Evolutionary conservation across 2,888 invertebrate genomes (phyloP), one percentile per base, ranked within the genome.

Genomic region (Callinectes sapidus): DNA sequence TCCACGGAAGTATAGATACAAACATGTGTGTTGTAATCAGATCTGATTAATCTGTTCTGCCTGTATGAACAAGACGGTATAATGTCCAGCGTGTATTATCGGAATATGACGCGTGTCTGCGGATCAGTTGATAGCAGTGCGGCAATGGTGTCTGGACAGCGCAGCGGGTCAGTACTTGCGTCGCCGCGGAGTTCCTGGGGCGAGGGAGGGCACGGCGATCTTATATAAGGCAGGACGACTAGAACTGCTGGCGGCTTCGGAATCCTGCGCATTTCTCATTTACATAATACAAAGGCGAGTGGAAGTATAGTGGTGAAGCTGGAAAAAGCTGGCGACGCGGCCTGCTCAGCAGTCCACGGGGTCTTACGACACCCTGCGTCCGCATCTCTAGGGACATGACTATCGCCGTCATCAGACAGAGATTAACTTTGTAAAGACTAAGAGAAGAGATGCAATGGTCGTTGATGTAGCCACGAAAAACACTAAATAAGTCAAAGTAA

Each of bases 191-290:
- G 35, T 14, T 35, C 81, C 35, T 32, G 16, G 13, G 81, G 81
- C 81, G 35, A 35, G 81, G 81, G 81, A 35, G 81, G 81, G 35
- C 81, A 81, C 81, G 35, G 71, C 71, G 28, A 28, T 23, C 71
- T 81, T 81, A 81, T 18, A 32, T 81, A 81, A 81, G 81, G 81
- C 71, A 28, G 10, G 71, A 28, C 28, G 71, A 71, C 71, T 71
- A 10, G 14, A 35, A 35, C 81, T 81, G 81, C 81, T 81, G 14
- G 32, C 14, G 81, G 35, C 81, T 35, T 48, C 14, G 81, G 81
- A 81, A 35, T 14, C 13, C 18, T 35, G 81, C 35, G 32, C 35
- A 81, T 81, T 16, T 81, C 71, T 71, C 71, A 71, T 71, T 71
- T 28, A 28, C 71, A 71, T 71, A 71, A 71, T 71, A 71, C 71